phyloP scores from a whole-genome alignment of 2,888 invertebrate genomes.

The Diplazon laetatorius region DNA sequence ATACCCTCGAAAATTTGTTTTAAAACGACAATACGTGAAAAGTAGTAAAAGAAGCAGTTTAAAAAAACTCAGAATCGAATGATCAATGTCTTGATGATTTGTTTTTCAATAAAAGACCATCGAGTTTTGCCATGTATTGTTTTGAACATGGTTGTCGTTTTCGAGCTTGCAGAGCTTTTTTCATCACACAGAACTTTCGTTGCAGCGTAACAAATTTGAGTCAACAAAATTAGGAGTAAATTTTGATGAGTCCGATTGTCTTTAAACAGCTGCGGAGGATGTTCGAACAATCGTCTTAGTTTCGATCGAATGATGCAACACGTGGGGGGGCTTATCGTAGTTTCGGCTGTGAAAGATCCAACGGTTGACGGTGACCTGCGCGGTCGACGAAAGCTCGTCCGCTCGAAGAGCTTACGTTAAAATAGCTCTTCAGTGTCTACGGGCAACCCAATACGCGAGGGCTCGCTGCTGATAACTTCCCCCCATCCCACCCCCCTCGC shows the following conservation, averaged over 20 bases:
- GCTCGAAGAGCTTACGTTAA: slow-evolving; percentile 53
- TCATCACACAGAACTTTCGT: no score
- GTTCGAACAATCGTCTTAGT: background rate
- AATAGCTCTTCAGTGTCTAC: slow-evolving; percentile 68
- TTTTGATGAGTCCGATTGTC: slow-evolving; percentile 3
- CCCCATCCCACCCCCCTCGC: no score
- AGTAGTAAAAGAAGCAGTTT: no score
- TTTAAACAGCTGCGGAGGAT: slow-evolving; percentile 12
- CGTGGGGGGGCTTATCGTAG: background rate
- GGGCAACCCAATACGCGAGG: slow-evolving; percentile 67
- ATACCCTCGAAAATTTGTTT: no score
- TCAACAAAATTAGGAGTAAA: background rate
- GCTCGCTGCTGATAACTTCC: slow-evolving; percentile 32
- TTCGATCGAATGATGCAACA: background rate
- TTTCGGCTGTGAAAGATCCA: slow-evolving; percentile 10
- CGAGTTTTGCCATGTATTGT: no score
- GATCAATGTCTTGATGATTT: no score
- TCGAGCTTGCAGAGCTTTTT: no score
- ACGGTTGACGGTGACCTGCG: slow-evolving; percentile 62
- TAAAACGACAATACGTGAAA: no score
- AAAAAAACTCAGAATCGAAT: no score
- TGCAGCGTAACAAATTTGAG: no score
- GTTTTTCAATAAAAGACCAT: no score
- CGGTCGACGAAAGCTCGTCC: slow-evolving; percentile 53
- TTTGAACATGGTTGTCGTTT: no score